phyloP scores from a whole-genome alignment of 2,888 invertebrate species.

The Lasioglossum leucozonium region DNA sequence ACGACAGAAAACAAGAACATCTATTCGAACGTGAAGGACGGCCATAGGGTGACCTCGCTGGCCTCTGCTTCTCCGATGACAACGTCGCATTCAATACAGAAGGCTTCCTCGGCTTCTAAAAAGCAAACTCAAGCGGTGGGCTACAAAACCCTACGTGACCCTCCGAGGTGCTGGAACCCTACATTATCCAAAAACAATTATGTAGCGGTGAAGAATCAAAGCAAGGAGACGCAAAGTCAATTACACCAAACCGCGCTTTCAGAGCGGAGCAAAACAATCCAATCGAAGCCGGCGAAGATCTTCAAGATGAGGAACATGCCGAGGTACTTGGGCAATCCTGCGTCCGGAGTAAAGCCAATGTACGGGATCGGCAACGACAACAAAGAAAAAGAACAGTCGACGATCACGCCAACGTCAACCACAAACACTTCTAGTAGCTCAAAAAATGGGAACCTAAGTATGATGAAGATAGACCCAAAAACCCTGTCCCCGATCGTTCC shows the following conservation, averaged over 20 bases:
- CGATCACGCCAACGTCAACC: constrained; percentile 61
- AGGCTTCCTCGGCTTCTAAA: constrained; percentile 65
- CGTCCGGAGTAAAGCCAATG: constrained; percentile 87
- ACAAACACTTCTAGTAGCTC: constrained; percentile 54
- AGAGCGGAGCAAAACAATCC: constrained; percentile 76
- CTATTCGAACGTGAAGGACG: constrained; percentile 52
- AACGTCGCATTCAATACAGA: constrained; percentile 60
- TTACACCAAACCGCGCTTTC: constrained; percentile 54
- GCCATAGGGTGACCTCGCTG: constrained; percentile 39
- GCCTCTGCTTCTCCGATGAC: constrained; percentile 26
- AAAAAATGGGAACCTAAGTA: constrained; percentile 72
- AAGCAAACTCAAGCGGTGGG: constrained; percentile 83
- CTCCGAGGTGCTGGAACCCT: constrained; percentile 88
- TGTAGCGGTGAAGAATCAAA: constrained; percentile 81
- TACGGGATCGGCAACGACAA: constrained; percentile 85
- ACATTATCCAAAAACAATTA: constrained; percentile 86
- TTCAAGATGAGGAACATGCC: constrained; percentile 87
- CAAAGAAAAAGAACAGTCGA: constrained; percentile 76
- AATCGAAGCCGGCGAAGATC: constrained; percentile 86
- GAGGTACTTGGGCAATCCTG: constrained; percentile 86
- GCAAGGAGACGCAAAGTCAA: constrained; percentile 77
- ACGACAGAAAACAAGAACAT: constrained; percentile 61
- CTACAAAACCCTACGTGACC: constrained; percentile 87
- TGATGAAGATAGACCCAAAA: constrained; percentile 87
- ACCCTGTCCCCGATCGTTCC: constrained; percentile 86